These are phyloP conservation scores for Dromaius novaehollandiae DNA, from an alignment of 2,113 vertebrate species.

Conservation along the genomic window DNA sequence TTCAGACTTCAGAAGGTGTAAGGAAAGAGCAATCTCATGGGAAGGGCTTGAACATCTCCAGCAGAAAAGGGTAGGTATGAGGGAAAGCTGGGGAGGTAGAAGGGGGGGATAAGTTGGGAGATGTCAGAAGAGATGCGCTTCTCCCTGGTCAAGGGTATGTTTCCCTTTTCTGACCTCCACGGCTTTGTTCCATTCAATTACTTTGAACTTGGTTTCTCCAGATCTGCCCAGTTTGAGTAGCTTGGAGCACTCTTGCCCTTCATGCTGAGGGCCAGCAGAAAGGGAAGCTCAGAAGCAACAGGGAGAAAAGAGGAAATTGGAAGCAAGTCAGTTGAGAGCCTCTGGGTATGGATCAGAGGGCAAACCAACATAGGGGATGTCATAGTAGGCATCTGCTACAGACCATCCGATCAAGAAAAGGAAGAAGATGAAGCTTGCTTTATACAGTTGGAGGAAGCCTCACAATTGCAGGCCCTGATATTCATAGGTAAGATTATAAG, in stretches of 20 bases:
- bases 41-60: background rate
- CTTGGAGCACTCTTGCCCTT: background rate
- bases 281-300: background rate
- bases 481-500: background rate
- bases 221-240: background rate
- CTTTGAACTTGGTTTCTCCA: too few species aligned
- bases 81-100: too few species aligned
- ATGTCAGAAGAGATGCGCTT: background rate
- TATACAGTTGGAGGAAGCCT: background rate
- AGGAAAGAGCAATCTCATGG: background rate
- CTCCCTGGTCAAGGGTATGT: background rate
- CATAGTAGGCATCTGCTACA: background rate
- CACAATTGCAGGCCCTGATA: background rate
- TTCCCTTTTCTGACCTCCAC: background rate
- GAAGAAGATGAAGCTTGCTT: background rate
- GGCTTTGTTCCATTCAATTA: background rate
- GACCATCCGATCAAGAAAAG: background rate
- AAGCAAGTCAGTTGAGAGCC: background rate
- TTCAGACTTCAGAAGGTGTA: background rate
- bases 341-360: background rate
- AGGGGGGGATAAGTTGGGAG: background rate
- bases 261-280: background rate
- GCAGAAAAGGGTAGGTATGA: background rate
- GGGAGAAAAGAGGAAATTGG: background rate
- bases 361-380: background rate